Evolutionary conservation across 1,140 invertebrate genomes (phyloP).

Genomic region (Drosophila kanapiae): DNA sequence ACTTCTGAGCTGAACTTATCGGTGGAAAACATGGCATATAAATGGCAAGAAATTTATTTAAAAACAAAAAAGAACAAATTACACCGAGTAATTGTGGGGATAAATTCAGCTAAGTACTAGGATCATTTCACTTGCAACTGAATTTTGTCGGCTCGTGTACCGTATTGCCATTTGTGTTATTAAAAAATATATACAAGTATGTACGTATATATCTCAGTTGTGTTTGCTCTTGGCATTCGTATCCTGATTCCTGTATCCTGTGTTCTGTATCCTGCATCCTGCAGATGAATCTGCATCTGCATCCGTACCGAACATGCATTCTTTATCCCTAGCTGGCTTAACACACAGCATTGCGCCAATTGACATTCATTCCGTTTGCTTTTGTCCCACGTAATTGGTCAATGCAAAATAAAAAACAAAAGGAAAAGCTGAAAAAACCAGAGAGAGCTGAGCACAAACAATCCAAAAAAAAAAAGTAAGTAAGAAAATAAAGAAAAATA

Average conservation of each 20-base stretch:
- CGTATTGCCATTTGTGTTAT: conserved; percentile 43
- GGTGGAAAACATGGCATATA: no score
- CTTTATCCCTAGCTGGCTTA: conserved; percentile 27
- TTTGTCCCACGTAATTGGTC: conserved; percentile 55
- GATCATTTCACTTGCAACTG: neutral
- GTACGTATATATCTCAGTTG: conserved; percentile 1
- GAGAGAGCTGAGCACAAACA: neutral
- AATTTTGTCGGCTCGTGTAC: conserved; percentile 1
- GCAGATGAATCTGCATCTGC: conserved; percentile 8
- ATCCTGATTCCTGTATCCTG: conserved; percentile 3
- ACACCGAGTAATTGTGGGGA: no score
- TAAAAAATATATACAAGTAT: conserved; percentile 48
- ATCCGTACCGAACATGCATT: conserved; percentile 40
- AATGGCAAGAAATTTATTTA: no score
- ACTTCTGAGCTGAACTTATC: no score
- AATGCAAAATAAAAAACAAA: conserved; percentile 34
- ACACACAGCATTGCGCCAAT: conserved; percentile 39
- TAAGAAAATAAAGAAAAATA: neutral
- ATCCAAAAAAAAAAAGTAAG: neutral
- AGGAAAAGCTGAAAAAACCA: conserved; percentile 1
- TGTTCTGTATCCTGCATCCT: conserved; percentile 1
- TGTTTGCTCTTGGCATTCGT: conserved; percentile 11
- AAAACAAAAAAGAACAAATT: no score
- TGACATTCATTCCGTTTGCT: conserved; percentile 56
- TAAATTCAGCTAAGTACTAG: no score